These are phyloP conservation scores for Pteropus alecto DNA, from an alignment of 2,113 vertebrate genomes.

Conservation along the genomic window DNA sequence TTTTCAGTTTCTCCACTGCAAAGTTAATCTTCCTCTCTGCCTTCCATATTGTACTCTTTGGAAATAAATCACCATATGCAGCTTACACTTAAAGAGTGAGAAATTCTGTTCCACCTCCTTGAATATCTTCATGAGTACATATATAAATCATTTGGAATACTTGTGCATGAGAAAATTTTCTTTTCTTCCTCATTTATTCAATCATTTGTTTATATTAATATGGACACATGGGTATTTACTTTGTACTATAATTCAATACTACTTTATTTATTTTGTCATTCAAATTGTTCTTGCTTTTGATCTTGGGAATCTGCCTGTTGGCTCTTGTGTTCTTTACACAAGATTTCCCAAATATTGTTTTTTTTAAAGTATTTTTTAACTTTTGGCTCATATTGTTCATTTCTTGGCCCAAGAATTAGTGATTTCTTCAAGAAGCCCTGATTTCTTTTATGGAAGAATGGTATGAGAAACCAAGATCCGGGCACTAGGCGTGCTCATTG, in stretches of 20 bases:
- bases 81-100: background rate
- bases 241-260: too few relatives aligned
- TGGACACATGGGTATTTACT: too few relatives aligned
- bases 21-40: too few relatives aligned
- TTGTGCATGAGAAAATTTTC: background rate
- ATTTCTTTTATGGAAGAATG: background rate
- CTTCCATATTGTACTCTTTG: too few relatives aligned
- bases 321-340: background rate
- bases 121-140: background rate
- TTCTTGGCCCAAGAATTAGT: background rate
- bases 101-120: background rate
- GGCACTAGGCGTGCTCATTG: background rate
- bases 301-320: background rate
- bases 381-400: background rate
- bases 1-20: too few relatives aligned
- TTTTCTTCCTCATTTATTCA: background rate
- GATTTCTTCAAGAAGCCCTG: background rate
- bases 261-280: too few relatives aligned
- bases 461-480: background rate
- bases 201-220: too few relatives aligned
- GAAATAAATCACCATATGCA: background rate
- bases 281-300: background rate
- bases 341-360: background rate
- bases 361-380: background rate
- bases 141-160: background rate